Evolutionary conservation across 2,113 vertebrate species (phyloP), one percentile per base, ranked within the genome.

Genomic region (Chinchilla lanigera): DNA sequence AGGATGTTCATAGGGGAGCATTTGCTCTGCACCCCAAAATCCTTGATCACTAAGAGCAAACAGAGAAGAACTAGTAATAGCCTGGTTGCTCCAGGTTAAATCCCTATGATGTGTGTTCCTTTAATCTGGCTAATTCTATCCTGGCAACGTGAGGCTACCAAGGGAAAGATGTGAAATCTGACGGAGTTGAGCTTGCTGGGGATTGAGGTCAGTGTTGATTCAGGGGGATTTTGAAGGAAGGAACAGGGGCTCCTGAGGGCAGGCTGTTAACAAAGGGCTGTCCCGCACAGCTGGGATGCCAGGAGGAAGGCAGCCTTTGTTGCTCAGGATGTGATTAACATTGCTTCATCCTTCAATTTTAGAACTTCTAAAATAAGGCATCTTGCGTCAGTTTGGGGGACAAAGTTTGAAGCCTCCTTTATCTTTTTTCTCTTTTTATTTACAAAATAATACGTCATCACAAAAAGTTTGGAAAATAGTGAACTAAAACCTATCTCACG

Each of bases 251-350:
- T 96, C 93, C 95, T 94, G 96, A 97, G 69, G 94, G 78, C 85
- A 77, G 52, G 75, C 35, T 95, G 30, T 93, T 97, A 73, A 95
- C 92, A 95, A 96, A 96, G 97, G 92, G 87, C 93, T 78, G 95
- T 94, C 92, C 90, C n/a, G 1, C 96, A 65, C 90, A 89, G 81
- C 98, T 96, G 98, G 95, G 89, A 89, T 61, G 77, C 97, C 86
- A 82, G 98, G 88, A 92, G 98, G 98, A 98, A 98, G 97, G 97
- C 94, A 94, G 97, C 97, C 96, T 97, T 98, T 97, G 90, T 98
- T 98, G 95, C 94, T 97, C 98, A 98, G 98, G 98, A 98, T 98
- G 96, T 98, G 98, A 98, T 98, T 98, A 98, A 97, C 97, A 97
- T 97, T 95, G 80, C 97, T 91, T 98, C 97, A 98, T 97, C 95